Evolutionary conservation across 2,797 vertebrate species (phyloP).

Genomic region (Anabas testudineus): DNA sequence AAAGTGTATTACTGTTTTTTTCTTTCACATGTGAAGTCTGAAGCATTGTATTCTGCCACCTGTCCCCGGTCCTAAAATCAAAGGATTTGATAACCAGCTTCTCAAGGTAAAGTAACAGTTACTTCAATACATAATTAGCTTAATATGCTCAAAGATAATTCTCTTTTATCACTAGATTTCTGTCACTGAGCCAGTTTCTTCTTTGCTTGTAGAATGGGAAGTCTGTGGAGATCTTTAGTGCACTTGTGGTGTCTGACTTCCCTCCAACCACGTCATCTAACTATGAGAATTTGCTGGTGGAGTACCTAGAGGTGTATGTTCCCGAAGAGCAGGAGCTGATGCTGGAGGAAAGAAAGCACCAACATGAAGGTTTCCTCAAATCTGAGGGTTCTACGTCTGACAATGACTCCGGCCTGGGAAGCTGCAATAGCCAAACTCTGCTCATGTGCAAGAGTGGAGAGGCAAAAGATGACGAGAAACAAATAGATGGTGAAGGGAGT

Average conservation of each 20-base stretch:
- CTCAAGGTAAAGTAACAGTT: constrained; percentile 86
- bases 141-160: no score
- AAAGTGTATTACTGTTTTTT: constrained; percentile 39
- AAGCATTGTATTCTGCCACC: constrained; percentile 91
- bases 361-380: constrained; percentile 74
- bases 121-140: neutral
- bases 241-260: constrained; percentile 89
- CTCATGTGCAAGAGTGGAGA: constrained; percentile 86
- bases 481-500: constrained; percentile 28
- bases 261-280: constrained; percentile 83
- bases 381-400: constrained; percentile 81
- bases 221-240: constrained; percentile 88
- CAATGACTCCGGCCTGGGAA: constrained; percentile 91
- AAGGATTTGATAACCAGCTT: constrained; percentile 92
- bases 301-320: constrained; percentile 91
- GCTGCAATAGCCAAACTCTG: constrained; percentile 92
- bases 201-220: constrained; percentile 86
- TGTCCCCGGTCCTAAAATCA: constrained; percentile 95
- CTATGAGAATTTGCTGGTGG: constrained; percentile 90
- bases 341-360: constrained; percentile 77
- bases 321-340: constrained; percentile 86
- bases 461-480: constrained; percentile 45
- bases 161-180: neutral
- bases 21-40: constrained; percentile 82
- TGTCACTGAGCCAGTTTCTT: constrained; percentile 17